Evolutionary conservation across 1,140 invertebrate genomes (phyloP).

Genomic region (Calliphora vicina): DNA sequence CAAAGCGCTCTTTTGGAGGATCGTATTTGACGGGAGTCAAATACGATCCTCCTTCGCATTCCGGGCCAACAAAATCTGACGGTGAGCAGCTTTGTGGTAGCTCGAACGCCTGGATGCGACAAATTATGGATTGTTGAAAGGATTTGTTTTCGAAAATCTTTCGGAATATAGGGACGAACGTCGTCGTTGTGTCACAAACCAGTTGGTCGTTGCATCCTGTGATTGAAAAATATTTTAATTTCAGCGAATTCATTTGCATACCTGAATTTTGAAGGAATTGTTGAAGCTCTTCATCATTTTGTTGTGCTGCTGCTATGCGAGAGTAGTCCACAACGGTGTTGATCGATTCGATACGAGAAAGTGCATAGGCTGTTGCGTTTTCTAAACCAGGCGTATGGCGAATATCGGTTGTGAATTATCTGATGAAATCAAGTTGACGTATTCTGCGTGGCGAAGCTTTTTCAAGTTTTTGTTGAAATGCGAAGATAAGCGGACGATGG

Average conservation of each 20-base stretch:
- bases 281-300: background rate
- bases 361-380: conserved; percentile 56
- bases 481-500: conserved; percentile 61
- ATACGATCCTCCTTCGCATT: background rate
- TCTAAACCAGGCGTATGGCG: conserved; percentile 51
- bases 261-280: background rate
- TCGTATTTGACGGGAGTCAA: background rate
- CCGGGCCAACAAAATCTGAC: background rate
- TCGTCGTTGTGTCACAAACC: background rate
- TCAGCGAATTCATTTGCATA: background rate
- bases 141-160: background rate
- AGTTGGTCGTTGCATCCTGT: background rate
- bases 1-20: background rate
- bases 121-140: background rate
- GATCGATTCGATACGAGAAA: conserved; percentile 46
- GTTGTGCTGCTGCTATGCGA: background rate
- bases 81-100: background rate
- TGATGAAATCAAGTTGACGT: conserved; percentile 57
- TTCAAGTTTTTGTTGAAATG: conserved; percentile 40
- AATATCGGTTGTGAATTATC: conserved; percentile 59
- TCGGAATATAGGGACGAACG: background rate
- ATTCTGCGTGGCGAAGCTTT: conserved; percentile 42
- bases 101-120: background rate
- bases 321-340: background rate
- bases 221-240: background rate